Evolutionary conservation across 2,888 invertebrate species (phyloP), one percentile per base, ranked within the genome.

Genomic region (Phoenoteleia sp.): DNA sequence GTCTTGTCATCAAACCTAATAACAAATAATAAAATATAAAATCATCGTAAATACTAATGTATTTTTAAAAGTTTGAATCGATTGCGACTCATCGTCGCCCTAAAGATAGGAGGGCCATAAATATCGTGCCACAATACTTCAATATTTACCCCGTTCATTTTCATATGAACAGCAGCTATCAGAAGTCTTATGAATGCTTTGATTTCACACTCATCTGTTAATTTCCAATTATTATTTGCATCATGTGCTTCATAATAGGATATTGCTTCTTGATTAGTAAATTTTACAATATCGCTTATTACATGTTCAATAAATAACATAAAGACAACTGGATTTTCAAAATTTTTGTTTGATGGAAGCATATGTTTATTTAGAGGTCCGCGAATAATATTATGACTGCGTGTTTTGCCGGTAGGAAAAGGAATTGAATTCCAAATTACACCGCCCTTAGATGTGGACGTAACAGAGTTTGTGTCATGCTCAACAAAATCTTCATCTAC

Each of bases 391-490:
- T 52, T 52, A 5, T 52, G 52, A 25, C 25, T 5, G 5, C 25
- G 52, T 25, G 52, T 52, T 52, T 52, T 52, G 5, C 52, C 52
- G 7, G 13, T 9, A 52, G 52, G 52, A 23, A 52, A 52, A 5
- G 52, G 52, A n/a, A 25, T 52, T 25, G 52, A 52, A 52, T 25
- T 52, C 52, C 52, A 52, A 25, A 17, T 25, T 25, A 52, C 25
- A 3, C 52, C 52, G 25, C 52, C 25, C 25, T 52, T 52, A 11
- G 52, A 52, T 25, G 23, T 52, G 52, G 25, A 52, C 2, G n/a
- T n/a, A 11, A 13, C 23, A 4, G 25, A 25, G 2, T 52, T 4
- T n/a, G 3, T n/a, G 25, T 25, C n/a, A 52, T n/a, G 23, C 25
- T 52, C 25, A 25, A 52, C 25, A 5, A 13, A 4, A n/a, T 52